A percentile compares a stretch with the other conserved stretches of the same genome.
These are phyloP conservation scores for Sphaerodactylus townsendi DNA, from an alignment of 2,113 vertebrate genomes.

Conservation along the genomic window DNA sequence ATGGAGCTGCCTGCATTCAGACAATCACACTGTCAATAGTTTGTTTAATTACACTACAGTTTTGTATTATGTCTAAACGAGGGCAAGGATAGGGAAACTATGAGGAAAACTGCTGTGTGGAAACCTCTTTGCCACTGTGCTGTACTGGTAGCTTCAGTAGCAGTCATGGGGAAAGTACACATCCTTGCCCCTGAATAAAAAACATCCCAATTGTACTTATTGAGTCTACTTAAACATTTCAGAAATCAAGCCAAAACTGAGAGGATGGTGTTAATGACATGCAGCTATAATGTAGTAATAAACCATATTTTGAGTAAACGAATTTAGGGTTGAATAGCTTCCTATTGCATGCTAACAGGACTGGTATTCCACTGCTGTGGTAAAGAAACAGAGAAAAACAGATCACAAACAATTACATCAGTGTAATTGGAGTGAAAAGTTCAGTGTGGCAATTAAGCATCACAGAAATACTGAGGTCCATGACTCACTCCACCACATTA, in stretches of 20 bases:
- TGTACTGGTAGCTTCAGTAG: no score
- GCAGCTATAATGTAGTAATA: conserved; percentile 51
- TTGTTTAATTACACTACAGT: no score
- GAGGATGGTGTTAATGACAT: conserved; percentile 44
- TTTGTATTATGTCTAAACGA: no score
- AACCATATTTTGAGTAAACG: conserved; percentile 47
- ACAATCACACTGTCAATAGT: no score
- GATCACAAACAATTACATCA: conserved; percentile 52
- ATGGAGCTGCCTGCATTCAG: no score
- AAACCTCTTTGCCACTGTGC: no score
- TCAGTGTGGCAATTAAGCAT: conserved; percentile 35
- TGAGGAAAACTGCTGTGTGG: no score
- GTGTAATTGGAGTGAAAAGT: conserved; percentile 64
- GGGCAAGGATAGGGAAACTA: no score
- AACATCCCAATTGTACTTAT: not conserved
- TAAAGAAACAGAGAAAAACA: conserved; percentile 45
- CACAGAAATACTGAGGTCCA: conserved; percentile 23
- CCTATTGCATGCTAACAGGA: conserved; percentile 41
- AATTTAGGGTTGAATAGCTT: conserved; percentile 49
- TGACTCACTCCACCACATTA: conserved; percentile 39
- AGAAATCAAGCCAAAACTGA: conserved; percentile 52
- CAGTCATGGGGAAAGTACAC: no score
- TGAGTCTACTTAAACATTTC: not conserved
- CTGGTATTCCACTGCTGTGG: conserved; percentile 42
- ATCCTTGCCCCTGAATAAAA: no score